phyloP scores from a whole-genome alignment of 2,797 vertebrate genomes.

The Mormyrus proboscirostris region DNA sequence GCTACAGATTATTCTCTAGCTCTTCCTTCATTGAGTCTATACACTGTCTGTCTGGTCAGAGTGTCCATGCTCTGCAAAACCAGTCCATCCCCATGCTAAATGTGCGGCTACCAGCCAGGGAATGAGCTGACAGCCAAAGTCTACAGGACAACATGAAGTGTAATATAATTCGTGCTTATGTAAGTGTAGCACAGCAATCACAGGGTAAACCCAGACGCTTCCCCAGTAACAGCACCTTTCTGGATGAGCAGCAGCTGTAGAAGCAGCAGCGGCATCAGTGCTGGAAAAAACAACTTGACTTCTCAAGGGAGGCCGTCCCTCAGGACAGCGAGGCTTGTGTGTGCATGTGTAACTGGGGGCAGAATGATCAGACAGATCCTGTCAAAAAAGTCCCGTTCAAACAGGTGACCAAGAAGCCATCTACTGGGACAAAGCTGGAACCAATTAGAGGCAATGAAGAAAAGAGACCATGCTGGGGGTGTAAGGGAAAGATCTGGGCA shows the following conservation, averaged over 20 bases:
- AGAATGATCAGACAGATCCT: constrained; percentile 1
- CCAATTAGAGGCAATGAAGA: not conserved
- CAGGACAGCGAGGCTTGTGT: not conserved
- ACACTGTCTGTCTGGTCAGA: constrained; percentile 33
- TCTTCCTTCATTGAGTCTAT: not conserved
- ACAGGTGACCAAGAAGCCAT: not conserved
- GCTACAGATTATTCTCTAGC: not conserved
- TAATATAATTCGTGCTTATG: not conserved
- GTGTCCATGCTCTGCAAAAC: constrained; percentile 43
- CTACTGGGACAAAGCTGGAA: not conserved
- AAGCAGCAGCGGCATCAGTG: not conserved
- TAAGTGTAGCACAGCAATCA: not conserved
- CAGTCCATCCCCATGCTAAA: not conserved
- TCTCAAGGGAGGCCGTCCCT: not conserved
- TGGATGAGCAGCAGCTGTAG: not conserved
- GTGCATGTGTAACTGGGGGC: not conserved
- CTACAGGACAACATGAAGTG: not conserved
- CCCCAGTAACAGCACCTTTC: not conserved
- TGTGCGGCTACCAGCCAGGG: not conserved
- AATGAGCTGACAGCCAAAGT: not conserved
- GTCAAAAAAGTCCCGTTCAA: not conserved
- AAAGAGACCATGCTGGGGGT: not conserved
- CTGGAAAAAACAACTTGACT: constrained; percentile 2
- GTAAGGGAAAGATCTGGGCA: not conserved
- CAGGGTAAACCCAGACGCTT: not conserved